Conservation (phyloP, 2,888 invertebrate genomes). For the Philonicus albiceps region DNA sequence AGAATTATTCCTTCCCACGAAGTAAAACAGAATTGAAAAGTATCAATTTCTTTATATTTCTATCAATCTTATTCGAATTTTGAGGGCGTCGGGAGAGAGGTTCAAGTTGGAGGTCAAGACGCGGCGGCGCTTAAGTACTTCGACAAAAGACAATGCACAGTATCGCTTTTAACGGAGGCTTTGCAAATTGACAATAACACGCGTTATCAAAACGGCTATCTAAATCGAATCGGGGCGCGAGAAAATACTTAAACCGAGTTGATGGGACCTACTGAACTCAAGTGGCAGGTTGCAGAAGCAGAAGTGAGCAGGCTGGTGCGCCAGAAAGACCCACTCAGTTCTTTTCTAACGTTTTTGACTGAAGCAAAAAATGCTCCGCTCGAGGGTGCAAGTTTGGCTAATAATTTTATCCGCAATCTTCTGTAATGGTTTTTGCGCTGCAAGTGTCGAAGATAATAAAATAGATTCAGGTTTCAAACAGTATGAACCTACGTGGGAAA, state of each 20-base stretch:
- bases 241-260: neutral
- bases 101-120: neutral
- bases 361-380: neutral
- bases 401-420: neutral
- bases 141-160: neutral
- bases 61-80: neutral
- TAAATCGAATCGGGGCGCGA: neutral
- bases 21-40: neutral
- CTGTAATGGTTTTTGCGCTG: neutral
- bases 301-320: neutral
- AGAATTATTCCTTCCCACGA: neutral
- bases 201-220: neutral
- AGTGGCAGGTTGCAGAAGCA: neutral
- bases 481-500: conserved; percentile 81
- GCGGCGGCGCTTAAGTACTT: neutral
- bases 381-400: neutral
- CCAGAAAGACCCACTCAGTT: neutral
- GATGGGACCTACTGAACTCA: neutral
- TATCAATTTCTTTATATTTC: neutral
- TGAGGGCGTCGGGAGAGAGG: neutral
- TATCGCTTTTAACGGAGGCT: neutral
- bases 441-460: neutral
- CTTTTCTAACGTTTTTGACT: neutral
- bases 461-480: conserved; percentile 23
- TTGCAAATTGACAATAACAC: neutral